Evolutionary conservation across 2,113 vertebrate genomes (phyloP).

Genomic region (Lathamus discolor): DNA sequence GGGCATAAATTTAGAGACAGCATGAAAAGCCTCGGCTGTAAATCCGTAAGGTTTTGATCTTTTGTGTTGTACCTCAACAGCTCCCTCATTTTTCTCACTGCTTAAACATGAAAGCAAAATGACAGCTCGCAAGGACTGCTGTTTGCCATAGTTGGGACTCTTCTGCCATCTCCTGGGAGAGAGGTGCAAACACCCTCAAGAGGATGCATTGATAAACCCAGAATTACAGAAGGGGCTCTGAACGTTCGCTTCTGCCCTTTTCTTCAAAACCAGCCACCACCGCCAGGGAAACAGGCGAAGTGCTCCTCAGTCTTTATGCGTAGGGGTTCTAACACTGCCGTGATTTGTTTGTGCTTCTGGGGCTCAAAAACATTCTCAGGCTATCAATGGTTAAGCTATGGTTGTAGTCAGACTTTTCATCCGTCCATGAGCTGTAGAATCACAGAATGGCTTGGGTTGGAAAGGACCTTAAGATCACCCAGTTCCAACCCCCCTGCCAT

Average conservation of each 20-base stretch:
- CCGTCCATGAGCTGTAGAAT: not conserved
- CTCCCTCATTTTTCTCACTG: not conserved
- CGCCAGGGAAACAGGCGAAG: not conserved
- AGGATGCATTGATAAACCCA: not conserved
- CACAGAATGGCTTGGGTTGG: too few relatives aligned
- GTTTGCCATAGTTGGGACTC: not conserved
- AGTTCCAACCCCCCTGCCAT: too few relatives aligned
- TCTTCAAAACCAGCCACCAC: not conserved
- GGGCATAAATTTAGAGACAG: not conserved
- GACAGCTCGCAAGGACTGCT: fast-evolving
- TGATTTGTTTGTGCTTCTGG: not conserved
- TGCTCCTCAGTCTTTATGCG: not conserved
- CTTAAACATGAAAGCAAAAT: not conserved
- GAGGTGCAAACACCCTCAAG: not conserved
- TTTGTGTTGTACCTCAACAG: not conserved
- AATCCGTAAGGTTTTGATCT: not conserved
- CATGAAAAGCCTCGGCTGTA: not conserved
- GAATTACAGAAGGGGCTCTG: not conserved
- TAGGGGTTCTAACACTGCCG: not conserved
- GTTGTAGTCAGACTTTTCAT: not conserved
- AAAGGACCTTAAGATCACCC: too few relatives aligned
- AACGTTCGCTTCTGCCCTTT: not conserved
- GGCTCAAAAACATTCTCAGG: not conserved
- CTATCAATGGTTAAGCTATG: not conserved
- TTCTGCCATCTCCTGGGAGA: constrained; percentile 49